A percentile compares a stretch with the other conserved stretches of the same genome.
Evolutionary conservation across 2,797 vertebrate genomes (phyloP).

Genomic region (Falco berigora): DNA sequence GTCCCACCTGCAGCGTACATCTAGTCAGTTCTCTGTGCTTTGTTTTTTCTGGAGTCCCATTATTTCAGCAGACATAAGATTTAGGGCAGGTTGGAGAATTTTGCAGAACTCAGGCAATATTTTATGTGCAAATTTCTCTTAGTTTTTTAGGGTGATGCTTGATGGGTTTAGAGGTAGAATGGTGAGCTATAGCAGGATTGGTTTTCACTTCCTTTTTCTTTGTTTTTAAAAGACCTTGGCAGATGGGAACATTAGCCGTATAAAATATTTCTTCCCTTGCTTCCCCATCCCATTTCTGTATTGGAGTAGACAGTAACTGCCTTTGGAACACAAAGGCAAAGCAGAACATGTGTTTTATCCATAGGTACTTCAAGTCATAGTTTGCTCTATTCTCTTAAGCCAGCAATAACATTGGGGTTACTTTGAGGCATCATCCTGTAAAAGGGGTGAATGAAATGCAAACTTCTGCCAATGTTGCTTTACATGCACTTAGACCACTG

Average conservation of each 20-base stretch:
- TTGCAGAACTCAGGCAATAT: neutral
- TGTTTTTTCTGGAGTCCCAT: neutral
- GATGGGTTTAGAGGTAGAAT: neutral
- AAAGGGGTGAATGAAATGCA: neutral
- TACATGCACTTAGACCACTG: neutral
- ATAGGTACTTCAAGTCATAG: neutral
- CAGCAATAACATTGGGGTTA: neutral
- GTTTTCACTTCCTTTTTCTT: neutral
- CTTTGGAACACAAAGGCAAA: neutral
- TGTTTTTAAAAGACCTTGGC: neutral
- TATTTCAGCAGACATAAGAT: neutral
- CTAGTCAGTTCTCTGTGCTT: neutral
- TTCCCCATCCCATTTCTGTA: neutral
- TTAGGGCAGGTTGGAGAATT: neutral
- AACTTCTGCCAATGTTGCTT: neutral
- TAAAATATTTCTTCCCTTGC: neutral
- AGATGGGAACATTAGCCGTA: neutral
- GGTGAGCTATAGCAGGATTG: neutral
- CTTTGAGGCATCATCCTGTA: neutral
- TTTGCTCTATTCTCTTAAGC: neutral
- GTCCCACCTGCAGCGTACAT: neutral
- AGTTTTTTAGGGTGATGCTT: neutral
- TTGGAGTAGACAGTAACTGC: neutral
- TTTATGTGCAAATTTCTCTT: neutral
- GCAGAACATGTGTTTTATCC: neutral